Percentiles rank a stretch among this genome's conserved stretches.
Conservation (phyloP, 2,888 invertebrate genomes). For the Palloptera scutellata region DNA sequence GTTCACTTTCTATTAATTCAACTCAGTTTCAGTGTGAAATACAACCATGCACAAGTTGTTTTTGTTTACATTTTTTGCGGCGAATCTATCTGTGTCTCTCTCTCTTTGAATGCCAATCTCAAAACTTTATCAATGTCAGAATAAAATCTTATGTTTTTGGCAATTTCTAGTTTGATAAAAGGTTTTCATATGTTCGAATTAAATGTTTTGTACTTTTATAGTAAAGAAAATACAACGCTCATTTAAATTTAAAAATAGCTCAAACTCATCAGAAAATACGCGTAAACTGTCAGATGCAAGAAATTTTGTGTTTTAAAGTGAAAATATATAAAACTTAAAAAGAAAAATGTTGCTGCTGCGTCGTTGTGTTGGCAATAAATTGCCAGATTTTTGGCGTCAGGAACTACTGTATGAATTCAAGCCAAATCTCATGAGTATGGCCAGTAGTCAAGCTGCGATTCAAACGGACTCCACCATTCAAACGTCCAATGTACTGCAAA, state of each 20-base stretch:
- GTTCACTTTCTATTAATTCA: too few relatives aligned
- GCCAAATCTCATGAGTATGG: not conserved
- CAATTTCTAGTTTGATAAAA: too few relatives aligned
- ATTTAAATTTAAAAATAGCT: not conserved
- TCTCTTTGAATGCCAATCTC: too few relatives aligned
- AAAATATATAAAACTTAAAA: not conserved
- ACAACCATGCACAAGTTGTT: too few relatives aligned
- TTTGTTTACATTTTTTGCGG: too few relatives aligned
- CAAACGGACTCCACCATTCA: slow-evolving; percentile 23
- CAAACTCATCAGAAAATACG: not conserved
- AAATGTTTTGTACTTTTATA: too few relatives aligned
- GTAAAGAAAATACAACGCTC: not conserved
- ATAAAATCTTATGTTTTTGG: too few relatives aligned
- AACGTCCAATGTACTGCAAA: slow-evolving; percentile 51
- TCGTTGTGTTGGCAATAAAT: not conserved
- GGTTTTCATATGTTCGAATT: too few relatives aligned
- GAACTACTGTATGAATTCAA: slow-evolving; percentile 13
- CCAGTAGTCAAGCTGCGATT: not conserved
- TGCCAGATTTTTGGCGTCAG: slow-evolving; percentile 7
- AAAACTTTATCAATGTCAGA: too few relatives aligned
- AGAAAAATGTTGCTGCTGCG: slow-evolving; percentile 18
- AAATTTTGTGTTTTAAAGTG: not conserved
- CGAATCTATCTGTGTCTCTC: too few relatives aligned
- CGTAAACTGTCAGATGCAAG: not conserved
- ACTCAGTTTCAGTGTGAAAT: too few relatives aligned